A percentile compares a stretch with the other conserved stretches of the same genome.
Conservation (phyloP, 2,113 vertebrate genomes). For the Nettapus auritus region DNA sequence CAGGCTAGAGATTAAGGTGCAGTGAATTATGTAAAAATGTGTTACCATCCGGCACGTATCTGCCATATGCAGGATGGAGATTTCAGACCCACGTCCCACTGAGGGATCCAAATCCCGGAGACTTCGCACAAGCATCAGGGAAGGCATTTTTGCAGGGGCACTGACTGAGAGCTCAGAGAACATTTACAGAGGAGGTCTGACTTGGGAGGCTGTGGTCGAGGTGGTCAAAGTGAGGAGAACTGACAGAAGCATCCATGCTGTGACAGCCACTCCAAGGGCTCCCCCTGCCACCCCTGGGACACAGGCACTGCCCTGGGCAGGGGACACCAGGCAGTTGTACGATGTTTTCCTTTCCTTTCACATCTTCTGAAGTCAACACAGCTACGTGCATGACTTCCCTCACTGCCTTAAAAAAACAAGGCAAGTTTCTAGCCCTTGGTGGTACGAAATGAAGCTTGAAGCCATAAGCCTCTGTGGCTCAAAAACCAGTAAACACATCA, state of each 20-base stretch:
- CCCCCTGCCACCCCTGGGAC: not conserved
- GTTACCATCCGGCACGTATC: not conserved
- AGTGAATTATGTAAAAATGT: not conserved
- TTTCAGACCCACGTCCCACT: accelerated
- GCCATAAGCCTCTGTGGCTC: not conserved
- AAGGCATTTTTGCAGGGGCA: not conserved
- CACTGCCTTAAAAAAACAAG: not conserved
- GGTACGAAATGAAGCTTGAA: not conserved
- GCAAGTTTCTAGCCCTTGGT: not conserved
- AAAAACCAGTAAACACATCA: not conserved
- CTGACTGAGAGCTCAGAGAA: not conserved
- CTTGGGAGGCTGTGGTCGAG: not conserved
- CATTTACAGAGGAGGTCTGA: not conserved
- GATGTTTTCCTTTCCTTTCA: not conserved
- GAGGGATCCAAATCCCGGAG: accelerated
- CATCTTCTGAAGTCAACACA: not conserved
- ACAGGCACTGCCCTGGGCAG: accelerated
- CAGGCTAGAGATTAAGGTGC: not conserved
- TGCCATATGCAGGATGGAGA: not conserved
- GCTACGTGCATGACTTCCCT: not conserved
- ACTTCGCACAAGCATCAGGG: not conserved
- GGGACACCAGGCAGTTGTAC: not conserved
- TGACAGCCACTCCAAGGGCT: not conserved
- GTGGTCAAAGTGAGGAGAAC: not conserved
- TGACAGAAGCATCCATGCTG: not conserved